A percentile compares a stretch with the other conserved stretches of the same genome.
These are phyloP conservation scores for Clarias platycephalus DNA, from an alignment of 2,797 vertebrate species.

Conservation along the genomic window DNA sequence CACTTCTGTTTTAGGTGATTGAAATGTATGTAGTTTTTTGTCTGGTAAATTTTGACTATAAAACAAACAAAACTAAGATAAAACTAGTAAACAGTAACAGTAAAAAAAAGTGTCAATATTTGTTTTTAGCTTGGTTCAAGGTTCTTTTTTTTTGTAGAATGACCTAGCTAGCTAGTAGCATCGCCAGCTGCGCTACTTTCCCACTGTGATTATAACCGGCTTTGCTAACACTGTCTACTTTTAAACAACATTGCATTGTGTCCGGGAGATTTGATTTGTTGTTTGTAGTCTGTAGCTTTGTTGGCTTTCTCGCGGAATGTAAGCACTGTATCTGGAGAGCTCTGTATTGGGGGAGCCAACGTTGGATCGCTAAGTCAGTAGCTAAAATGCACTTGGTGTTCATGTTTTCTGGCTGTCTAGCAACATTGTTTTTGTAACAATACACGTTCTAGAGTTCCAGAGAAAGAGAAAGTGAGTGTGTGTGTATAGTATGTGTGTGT, in stretches of 20 bases:
- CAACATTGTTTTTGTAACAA: neutral
- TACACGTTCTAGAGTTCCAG: neutral
- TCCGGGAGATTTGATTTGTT: neutral
- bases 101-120: too few species aligned
- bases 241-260: neutral
- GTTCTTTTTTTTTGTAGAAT: neutral
- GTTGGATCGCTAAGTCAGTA: neutral
- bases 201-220: neutral
- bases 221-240: neutral
- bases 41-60: neutral
- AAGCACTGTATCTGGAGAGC: too few species aligned
- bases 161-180: neutral
- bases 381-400: neutral
- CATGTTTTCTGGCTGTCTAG: neutral
- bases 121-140: neutral
- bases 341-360: too few species aligned
- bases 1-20: neutral
- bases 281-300: neutral
- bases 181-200: neutral
- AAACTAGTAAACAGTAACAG: neutral
- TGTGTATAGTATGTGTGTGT: neutral
- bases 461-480: slow-evolving; percentile 13
- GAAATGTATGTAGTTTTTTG: neutral
- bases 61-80: neutral
- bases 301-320: neutral